These are phyloP conservation scores for Leptinotarsa texana DNA, from an alignment of 1,140 invertebrate genomes.

Conservation along the genomic window DNA sequence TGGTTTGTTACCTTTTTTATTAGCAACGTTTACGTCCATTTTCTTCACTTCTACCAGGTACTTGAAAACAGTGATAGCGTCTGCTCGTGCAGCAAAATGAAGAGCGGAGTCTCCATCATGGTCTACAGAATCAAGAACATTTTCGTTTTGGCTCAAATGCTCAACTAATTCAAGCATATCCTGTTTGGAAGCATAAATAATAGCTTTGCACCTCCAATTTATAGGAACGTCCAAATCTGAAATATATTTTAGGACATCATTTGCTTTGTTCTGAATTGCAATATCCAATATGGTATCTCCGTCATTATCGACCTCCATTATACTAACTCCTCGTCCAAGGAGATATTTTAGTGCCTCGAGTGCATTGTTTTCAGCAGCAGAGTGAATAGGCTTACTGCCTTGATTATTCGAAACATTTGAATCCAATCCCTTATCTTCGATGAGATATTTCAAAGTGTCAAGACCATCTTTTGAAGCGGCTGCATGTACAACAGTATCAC, in stretches of 20 bases:
- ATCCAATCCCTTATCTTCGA: neutral
- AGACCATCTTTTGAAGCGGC: neutral
- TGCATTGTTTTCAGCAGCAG: neutral
- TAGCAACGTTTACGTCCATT: neutral
- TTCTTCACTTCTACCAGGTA: neutral
- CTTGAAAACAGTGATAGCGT: neutral
- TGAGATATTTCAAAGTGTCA: neutral
- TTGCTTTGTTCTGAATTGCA: neutral
- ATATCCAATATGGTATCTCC: neutral
- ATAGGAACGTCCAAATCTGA: neutral
- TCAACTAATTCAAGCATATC: neutral
- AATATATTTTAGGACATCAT: neutral
- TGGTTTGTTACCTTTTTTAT: neutral
- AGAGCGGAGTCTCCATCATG: neutral
- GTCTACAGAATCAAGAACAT: neutral
- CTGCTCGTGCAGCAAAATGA: neutral
- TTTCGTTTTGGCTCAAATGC: neutral
- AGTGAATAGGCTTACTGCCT: neutral
- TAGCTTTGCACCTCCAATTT: neutral
- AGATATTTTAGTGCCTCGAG: neutral
- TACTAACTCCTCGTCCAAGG: neutral
- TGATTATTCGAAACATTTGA: neutral
- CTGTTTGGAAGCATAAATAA: neutral
- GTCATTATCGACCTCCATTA: neutral
- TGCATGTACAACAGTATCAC: neutral